Evolutionary conservation across 1,140 invertebrate species (phyloP).

Genomic region (Babylonia areolata): DNA sequence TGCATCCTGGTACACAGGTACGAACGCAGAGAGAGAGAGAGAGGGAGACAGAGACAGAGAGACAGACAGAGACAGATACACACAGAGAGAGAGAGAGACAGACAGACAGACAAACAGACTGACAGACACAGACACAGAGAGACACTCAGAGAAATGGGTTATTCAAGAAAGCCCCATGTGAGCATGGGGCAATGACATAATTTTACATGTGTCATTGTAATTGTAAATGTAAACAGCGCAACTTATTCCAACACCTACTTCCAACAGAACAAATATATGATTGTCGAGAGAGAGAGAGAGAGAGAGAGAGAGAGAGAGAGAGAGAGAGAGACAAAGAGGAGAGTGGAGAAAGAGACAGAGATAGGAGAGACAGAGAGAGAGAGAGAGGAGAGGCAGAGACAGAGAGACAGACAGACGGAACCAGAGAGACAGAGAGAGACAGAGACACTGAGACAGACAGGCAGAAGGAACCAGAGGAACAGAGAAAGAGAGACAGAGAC

Average conservation of each 20-base stretch:
- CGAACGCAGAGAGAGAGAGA: not conserved
- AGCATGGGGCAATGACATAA: too few species aligned
- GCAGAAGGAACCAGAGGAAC: not conserved
- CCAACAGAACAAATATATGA: too few species aligned
- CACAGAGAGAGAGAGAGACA: not conserved
- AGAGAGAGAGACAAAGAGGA: not conserved
- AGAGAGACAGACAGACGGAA: not conserved
- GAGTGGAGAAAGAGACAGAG: not conserved
- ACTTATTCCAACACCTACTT: too few species aligned
- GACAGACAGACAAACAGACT: not conserved
- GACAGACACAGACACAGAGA: too few species aligned
- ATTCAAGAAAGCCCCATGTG: too few species aligned
- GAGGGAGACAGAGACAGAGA: not conserved
- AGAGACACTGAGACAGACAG: not conserved
- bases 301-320: not conserved
- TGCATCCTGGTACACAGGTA: too few species aligned
- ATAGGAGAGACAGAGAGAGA: not conserved
- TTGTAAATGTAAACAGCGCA: too few species aligned
- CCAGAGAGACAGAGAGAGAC: not conserved
- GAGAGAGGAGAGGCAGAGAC: not conserved
- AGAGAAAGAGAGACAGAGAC: not conserved
- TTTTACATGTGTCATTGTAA: too few species aligned
- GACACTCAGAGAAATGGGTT: too few species aligned
- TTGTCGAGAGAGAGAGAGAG: slow-evolving; percentile 18
- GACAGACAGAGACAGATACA: not conserved